Evolutionary conservation across 1,140 invertebrate genomes (phyloP), one percentile per base, ranked within the genome.

Genomic region (Pseudomyrmex flavicornis): DNA sequence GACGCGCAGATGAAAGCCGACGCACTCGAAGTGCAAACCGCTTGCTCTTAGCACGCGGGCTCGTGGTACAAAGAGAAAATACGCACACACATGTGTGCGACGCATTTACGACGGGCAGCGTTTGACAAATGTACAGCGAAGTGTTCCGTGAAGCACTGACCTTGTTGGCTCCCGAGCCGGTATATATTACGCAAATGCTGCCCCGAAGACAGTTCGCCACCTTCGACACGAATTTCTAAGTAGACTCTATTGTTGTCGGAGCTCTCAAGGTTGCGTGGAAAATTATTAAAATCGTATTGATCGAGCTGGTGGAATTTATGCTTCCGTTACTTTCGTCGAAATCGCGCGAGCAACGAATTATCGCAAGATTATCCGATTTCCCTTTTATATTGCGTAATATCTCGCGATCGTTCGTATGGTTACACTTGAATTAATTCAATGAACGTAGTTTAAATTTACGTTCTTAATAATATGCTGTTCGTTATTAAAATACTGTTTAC

Each of bases 131-230:
- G 58, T 83, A 80, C 63, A 59, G 46, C 22, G 61, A 84, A 75
- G 68, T 73, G 69, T 73, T 58, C n/a, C 8, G 44, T 17, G 58
- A 88, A 88, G 58, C 48, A 87, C 69, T 79, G 82, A 88, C 86
- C 82, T 88, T 72, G 52, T 88, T 88, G 85, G 86, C 82, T 59
- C 48, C 15, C 46, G 75, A 72, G 59, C 22, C 13, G 63, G 44
- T 66, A 35, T 35, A 35, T 35, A 72, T 87, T 88, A 88, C 69
- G 85, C 69, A 84, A 88, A 87, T 75, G 54, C 58, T 52, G 52
- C 65, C 26, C 65, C 77, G 0, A 35, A 35, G 35, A 35, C 35
- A 35, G 7, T 35, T 35, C 35, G 35, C 35, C 35, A 58, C 52
- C 65, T 79, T 79, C 10, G 75, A 13, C 10, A 48, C 35, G 26